Evolutionary conservation across 2,797 vertebrate species (phyloP).

Genomic region (Sitta carolinensis): DNA sequence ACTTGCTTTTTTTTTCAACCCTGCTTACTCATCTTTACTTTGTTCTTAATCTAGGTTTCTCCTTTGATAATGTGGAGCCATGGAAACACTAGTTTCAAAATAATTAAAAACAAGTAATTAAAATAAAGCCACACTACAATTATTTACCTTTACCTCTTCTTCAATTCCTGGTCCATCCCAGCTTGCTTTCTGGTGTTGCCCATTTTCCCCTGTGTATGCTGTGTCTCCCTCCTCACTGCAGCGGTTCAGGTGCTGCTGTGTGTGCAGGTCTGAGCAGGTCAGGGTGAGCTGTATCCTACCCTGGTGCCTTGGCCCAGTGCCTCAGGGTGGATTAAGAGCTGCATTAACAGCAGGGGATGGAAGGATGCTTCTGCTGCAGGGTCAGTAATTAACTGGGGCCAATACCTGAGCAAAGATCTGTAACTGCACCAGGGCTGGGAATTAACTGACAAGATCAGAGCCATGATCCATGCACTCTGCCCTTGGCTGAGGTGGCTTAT

Average conservation of each 20-base stretch:
- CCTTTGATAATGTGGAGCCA: not conserved
- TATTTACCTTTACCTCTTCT: not conserved
- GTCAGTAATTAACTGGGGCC: not conserved
- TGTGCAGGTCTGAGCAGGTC: not conserved
- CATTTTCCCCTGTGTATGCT: not conserved
- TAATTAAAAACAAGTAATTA: conserved; percentile 17
- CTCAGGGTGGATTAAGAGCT: not conserved
- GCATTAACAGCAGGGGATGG: not conserved
- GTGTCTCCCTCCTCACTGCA: fast-evolving
- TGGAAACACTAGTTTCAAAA: not conserved
- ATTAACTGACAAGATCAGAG: not conserved
- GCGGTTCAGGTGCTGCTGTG: not conserved
- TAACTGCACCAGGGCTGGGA: not conserved
- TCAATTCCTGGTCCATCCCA: not conserved
- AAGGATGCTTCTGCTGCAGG: not conserved
- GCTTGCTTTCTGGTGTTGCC: not conserved
- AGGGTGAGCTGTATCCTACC: fast-evolving
- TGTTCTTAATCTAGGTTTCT: conserved; percentile 21
- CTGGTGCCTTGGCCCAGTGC: not conserved
- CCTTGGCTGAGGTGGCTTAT: not conserved
- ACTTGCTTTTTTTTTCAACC: not conserved
- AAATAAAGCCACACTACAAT: not conserved
- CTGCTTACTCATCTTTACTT: conserved; percentile 19
- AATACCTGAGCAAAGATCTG: not conserved
- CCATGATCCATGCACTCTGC: not conserved